phyloP scores from a whole-genome alignment of 2,113 vertebrate genomes.

The Coptodon rendalli region DNA sequence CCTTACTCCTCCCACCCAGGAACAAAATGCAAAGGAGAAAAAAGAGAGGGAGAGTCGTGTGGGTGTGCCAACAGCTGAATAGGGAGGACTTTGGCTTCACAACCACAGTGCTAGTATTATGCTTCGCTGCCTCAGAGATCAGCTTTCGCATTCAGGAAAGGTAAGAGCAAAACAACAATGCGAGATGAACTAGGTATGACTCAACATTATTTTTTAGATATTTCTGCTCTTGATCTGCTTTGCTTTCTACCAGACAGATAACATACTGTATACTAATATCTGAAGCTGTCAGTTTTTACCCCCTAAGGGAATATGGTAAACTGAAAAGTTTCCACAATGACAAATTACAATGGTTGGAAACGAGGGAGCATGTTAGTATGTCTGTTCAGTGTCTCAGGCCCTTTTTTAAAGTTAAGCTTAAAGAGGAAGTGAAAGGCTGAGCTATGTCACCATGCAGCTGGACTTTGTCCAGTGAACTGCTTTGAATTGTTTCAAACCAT shows the following conservation, averaged over 20 bases:
- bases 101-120: not conserved
- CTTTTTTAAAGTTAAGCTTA: not conserved
- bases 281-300: not conserved
- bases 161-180: not conserved
- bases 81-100: conserved; percentile 33
- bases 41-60: not conserved
- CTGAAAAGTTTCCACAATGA: not conserved
- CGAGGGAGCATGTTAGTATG: not conserved
- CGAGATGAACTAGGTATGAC: not conserved
- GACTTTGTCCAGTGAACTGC: conserved; percentile 20
- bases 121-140: not conserved
- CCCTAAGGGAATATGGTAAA: not conserved
- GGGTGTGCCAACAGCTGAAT: conserved; percentile 16
- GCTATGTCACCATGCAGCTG: not conserved
- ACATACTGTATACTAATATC: not conserved
- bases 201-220: not conserved
- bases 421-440: not conserved
- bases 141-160: conserved; percentile 14
- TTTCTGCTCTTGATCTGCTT: not conserved
- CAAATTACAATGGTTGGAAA: not conserved
- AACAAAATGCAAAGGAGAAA: not conserved
- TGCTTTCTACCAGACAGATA: not conserved
- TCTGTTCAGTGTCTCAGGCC: not conserved
- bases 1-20: conserved; percentile 20
- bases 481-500: not conserved